Conservation (phyloP, 2,113 vertebrate genomes). For the Vidua chalybeata region DNA sequence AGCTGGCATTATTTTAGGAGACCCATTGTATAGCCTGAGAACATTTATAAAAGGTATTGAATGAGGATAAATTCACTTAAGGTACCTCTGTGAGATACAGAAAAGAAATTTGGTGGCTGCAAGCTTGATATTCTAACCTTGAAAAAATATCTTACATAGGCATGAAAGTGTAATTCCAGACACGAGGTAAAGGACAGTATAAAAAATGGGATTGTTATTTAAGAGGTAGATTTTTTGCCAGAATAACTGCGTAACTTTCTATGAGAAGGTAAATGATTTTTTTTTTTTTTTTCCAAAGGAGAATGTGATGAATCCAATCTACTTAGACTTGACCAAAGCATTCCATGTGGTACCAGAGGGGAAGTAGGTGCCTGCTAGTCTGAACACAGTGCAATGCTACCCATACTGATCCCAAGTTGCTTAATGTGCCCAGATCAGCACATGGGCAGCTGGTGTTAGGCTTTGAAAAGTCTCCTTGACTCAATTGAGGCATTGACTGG, state of each 20-base stretch:
- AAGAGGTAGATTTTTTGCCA: neutral
- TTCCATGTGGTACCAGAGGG: fast-evolving
- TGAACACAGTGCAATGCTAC: neutral
- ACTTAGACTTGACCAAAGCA: neutral
- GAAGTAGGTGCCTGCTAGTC: neutral
- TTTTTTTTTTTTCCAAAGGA: neutral
- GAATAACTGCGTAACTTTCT: neutral
- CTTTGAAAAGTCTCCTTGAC: neutral
- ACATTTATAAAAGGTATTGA: neutral
- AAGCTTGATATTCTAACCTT: neutral
- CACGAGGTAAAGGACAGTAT: neutral
- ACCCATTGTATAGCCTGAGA: neutral
- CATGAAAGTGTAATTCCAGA: neutral
- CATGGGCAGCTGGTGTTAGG: too few species aligned
- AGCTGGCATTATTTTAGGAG: neutral
- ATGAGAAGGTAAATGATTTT: neutral
- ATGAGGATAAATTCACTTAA: slow-evolving; percentile 14
- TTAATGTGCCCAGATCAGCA: fast-evolving
- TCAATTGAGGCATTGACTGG: too few species aligned
- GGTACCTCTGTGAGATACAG: neutral
- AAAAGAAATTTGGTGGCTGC: neutral
- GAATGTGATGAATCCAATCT: neutral
- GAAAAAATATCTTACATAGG: neutral
- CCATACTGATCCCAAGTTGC: neutral
- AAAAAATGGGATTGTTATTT: neutral